Percentiles rank a stretch among this genome's conserved stretches.
Conservation (phyloP, 2,888 invertebrate species). For the Myopa tessellatipennis region DNA sequence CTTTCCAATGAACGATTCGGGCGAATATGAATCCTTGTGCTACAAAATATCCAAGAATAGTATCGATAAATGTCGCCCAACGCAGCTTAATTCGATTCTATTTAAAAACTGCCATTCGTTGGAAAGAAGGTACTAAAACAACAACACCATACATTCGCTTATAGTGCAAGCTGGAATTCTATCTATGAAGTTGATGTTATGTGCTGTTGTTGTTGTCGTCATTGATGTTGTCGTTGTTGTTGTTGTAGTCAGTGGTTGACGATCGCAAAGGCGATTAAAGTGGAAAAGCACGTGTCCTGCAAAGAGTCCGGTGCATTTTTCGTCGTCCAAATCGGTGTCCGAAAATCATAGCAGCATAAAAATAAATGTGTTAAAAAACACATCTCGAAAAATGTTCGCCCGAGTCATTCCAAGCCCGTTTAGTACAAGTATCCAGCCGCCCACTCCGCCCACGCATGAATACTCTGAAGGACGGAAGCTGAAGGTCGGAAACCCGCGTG, state of each 20-base stretch:
- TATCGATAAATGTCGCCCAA: no score
- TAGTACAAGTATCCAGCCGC: neutral
- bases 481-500: neutral
- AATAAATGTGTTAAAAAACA: neutral
- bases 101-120: no score
- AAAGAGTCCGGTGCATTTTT: conserved; percentile 35
- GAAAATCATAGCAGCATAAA: neutral
- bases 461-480: no score
- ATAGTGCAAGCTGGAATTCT: no score
- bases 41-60: no score
- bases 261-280: conserved; percentile 33
- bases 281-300: conserved; percentile 38
- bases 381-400: neutral
- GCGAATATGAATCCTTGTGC: no score
- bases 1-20: no score
- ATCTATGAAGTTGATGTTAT: neutral
- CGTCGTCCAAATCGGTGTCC: conserved; percentile 13
- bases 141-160: no score
- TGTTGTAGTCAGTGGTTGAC: conserved; percentile 16
- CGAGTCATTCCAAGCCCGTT: neutral
- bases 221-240: conserved; percentile 15
- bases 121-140: no score
- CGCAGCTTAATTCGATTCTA: no score
- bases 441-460: no score
- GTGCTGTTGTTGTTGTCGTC: neutral